Evolutionary conservation across 2,113 vertebrate species (phyloP), one percentile per base, ranked within the genome.

Genomic region (Reinhardtius hippoglossoides): DNA sequence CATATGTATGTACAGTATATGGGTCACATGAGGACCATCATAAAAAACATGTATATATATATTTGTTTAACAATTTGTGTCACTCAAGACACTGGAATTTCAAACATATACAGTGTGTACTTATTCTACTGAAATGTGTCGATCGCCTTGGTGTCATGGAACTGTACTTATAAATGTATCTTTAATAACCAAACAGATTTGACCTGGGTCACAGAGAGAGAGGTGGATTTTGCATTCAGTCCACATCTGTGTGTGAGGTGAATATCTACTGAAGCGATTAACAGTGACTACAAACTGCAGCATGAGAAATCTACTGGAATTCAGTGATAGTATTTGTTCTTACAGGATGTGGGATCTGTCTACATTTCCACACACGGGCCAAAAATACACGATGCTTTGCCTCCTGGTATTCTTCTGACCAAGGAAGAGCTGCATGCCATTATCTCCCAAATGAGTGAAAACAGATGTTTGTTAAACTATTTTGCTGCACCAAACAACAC

Each of bases 391-490:
- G 46, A 48, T 63, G 16, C 56, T 35, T 5, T 7, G 50, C 42
- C 5, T 9, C 1, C 0, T 13, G 12, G 18, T 50, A 2, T 24
- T 59, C 21, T 13, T 26, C 57, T 63, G 56, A 73, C 35, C n/a
- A 46, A 12, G 5, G 23, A 70, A 20, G 18, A 20, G 8, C 72
- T 70, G 26, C 14, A 27, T 59, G 4, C 18, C 15, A 12, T 58
- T 67, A 58, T 12, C 40, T 73, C 63, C 57, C 24, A 46, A 50
- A 40, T 40, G 27, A 81, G 27, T 69, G 40, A 74, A 84, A 87
- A 66, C 67, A 68, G 66, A 81, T 66, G 15, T 67, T 74, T 59
- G 58, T 31, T 55, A 7, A 57, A 50, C 37, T 54, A 24, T 50
- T 26, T 63, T n/a, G 18, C 50, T n/a, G 21, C 56, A 48, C 37